Conservation (phyloP, 1,140 invertebrate genomes). For the Rhizoglyphus robini region DNA sequence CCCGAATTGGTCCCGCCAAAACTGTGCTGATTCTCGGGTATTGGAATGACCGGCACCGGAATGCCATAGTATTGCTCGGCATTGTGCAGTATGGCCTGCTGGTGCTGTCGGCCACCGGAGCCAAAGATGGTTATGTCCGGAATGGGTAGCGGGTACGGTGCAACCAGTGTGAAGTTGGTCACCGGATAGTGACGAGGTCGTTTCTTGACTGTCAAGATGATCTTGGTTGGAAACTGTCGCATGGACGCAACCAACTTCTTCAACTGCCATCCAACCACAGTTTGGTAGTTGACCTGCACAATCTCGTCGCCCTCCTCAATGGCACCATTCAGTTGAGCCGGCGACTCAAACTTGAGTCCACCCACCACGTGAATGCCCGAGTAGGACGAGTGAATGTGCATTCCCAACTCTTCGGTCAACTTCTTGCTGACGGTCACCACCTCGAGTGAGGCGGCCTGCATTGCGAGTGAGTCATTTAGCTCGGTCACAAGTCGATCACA, state of each 20-base stretch:
- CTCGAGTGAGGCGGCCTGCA: slow-evolving; percentile 72
- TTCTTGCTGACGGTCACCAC: slow-evolving; percentile 65
- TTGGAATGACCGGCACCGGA: neutral
- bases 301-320: slow-evolving; percentile 86
- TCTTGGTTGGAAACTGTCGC: slow-evolving; percentile 60
- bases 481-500: slow-evolving; percentile 78
- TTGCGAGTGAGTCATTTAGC: slow-evolving; percentile 65
- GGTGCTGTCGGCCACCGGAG: slow-evolving; percentile 41
- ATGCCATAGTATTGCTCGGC: neutral
- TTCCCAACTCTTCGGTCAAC: slow-evolving; percentile 39
- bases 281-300: slow-evolving; percentile 79
- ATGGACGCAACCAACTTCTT: slow-evolving; percentile 62
- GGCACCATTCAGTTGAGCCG: slow-evolving; percentile 58
- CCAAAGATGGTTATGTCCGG: slow-evolving; percentile 55
- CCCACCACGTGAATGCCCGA: slow-evolving; percentile 72
- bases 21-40: neutral
- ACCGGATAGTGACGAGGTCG: slow-evolving; percentile 48
- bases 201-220: slow-evolving; percentile 67
- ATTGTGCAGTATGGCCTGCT: neutral
- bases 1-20: too few species aligned
- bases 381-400: slow-evolving; percentile 67
- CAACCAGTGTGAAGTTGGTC: neutral
- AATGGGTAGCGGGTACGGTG: neutral
- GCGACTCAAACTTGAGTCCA: slow-evolving; percentile 52
- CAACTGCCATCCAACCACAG: slow-evolving; percentile 73